Base-by-base conservation (phyloP, 2,888 invertebrate genomes). In the Xestia ashworthii region DNA sequence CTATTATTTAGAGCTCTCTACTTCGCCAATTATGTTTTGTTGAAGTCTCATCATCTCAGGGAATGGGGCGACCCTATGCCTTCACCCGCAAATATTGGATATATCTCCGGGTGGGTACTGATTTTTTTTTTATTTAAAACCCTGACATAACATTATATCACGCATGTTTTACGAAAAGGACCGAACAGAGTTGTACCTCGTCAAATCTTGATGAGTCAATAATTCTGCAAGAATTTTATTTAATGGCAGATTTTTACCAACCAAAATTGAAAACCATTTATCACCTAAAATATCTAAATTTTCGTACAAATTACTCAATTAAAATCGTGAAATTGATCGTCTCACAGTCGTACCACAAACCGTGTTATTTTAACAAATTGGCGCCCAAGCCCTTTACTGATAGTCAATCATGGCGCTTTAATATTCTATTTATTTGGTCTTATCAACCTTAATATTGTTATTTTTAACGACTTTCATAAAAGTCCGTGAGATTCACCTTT, bases 321-420 rank as follows among this genome's bases (percentile, higher is more conserved):
- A 32, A 50, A 53, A 50, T 74, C 14, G 25, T 22, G 0, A 44
- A 73, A 0, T 67, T 32, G 62, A 25, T 32, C 11, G 32, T 50
- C 48, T 50, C 25, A 32, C 46, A 73, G 19, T 25, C 50, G 4
- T 19, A 16, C 9, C 12, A 38, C 38, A 53, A 74, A 53, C n/a
- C 12, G 11, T 60, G 14, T 70, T 48, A 41, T 66, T 81, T 65
- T 75, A 53, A 16, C 22, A 60, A 75, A 65, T 74, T 53, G 53
- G 53, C 16, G 38, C 12, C 67, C 62, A 67, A 68, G 12, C 69
- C 50, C 22, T 74, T 82, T 66, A 64, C 25, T 67, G 14, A 11
- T 38, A 38, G 46, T 71, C 8, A 25, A 53, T 53, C 12, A 22
- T 22, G 22, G 16, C 6, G 14, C 32, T 62, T 62, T 32, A 38